Evolutionary conservation across 2,113 vertebrate species (phyloP), one percentile per base, ranked within the genome.

Genomic region (Garra rufa): DNA sequence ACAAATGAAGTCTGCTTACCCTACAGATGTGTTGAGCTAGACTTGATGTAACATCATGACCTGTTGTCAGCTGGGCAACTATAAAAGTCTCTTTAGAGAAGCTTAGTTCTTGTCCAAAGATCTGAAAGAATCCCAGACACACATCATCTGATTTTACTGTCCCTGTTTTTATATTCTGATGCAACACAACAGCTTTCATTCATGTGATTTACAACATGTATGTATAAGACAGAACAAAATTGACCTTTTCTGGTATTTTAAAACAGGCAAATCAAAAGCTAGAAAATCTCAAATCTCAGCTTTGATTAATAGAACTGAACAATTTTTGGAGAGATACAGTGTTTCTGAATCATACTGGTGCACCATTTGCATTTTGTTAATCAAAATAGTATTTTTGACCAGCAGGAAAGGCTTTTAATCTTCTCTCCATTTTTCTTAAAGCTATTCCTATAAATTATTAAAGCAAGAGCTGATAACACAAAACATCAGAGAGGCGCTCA

Each of bases 371-470:
- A 86, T 90, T 90, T 80, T 21, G 69, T 75, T 80, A 24, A 57
- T 82, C n/a, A 74, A 77, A 71, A 77, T 13, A 21, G 34, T 13
- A 44, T 41, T 80, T 28, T 28, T 77, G 59, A 63, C 80, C 76
- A 83, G 78, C 46, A 83, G 28, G 83, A 69, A n/a, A 48, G 87
- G 83, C n/a, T 79, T 15, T 84, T 59, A 59, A 77, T 77, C 74
- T 88, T 89, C 85, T 73, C 83, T 75, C 67, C 83, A 88, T 61
- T 71, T 11, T 88, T 89, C 91, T 91, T 15, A 15, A 89, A 90
- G 91, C 92, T 46, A 86, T 88, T 76, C 79, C 14, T 57, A 93
- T 94, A 2, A 93, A 93, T 92, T 87, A 92, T 94, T 92, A 86
- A 94, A 41, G 34, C 14, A 59, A 10, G 1, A 30, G 85, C 85